These are phyloP conservation scores for Sesia apiformis DNA, from an alignment of 2,888 invertebrate genomes.

Conservation along the genomic window DNA sequence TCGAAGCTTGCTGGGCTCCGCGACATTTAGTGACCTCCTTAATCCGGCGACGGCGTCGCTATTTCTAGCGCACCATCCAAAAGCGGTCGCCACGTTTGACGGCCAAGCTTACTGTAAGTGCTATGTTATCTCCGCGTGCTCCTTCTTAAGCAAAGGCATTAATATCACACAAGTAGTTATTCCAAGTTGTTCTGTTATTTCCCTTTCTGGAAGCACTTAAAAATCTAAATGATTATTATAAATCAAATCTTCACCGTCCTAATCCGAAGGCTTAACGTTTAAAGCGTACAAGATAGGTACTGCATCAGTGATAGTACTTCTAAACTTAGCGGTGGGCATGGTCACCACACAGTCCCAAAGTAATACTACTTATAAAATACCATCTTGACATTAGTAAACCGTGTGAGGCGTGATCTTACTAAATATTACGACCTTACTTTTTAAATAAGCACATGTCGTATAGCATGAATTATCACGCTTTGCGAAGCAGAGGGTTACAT, in stretches of 20 bases:
- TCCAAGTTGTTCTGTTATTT: conserved; percentile 39
- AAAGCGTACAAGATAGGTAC: conserved; percentile 48
- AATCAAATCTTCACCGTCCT: conserved; percentile 34
- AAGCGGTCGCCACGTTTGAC: conserved; percentile 60
- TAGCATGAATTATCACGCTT: conserved; percentile 66
- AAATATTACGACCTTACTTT: conserved; percentile 21
- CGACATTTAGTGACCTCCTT: conserved; percentile 64
- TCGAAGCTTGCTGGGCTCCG: conserved; percentile 68
- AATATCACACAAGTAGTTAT: conserved; percentile 63
- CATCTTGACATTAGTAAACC: conserved; percentile 55
- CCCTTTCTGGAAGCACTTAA: conserved; percentile 63
- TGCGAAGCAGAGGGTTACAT: conserved; percentile 66
- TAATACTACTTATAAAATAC: conserved; percentile 40
- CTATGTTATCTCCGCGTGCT: conserved; percentile 74
- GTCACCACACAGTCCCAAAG: conserved; percentile 48
- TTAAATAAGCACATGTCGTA: conserved; percentile 47
- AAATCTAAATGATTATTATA: conserved; percentile 38
- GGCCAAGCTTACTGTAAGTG: conserved; percentile 75
- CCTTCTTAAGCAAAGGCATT: conserved; percentile 70
- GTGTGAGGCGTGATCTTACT: conserved; percentile 57
- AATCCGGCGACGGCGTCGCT: conserved; percentile 54
- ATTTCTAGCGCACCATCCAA: conserved; percentile 60
- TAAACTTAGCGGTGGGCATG: conserved; percentile 57
- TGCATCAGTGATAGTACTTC: conserved; percentile 34
- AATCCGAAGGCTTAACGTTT: conserved; percentile 45